Conservation (phyloP, 2,113 vertebrate genomes). For the Thunnus thynnus region DNA sequence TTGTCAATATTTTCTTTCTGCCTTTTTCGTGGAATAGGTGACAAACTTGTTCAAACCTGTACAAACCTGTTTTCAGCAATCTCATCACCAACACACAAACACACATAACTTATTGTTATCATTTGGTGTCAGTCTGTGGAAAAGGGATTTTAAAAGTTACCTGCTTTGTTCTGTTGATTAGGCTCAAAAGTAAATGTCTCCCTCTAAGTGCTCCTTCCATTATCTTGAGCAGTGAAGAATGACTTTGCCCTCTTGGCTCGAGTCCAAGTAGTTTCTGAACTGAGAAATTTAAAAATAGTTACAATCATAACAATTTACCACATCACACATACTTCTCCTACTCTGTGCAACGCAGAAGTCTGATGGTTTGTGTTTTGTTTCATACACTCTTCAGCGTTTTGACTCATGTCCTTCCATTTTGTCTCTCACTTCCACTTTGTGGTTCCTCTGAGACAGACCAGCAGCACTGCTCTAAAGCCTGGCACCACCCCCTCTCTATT, state of each 20-base stretch:
- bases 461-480: slow-evolving; percentile 19
- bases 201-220: not conserved
- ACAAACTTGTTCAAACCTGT: not conserved
- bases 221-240: not conserved
- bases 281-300: not conserved
- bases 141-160: not conserved
- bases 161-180: not conserved
- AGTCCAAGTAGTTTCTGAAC: not conserved
- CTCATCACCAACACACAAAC: not conserved
- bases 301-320: not conserved
- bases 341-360: no score
- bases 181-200: not conserved
- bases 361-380: not conserved
- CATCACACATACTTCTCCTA: not conserved
- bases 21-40: not conserved
- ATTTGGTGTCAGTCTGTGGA: not conserved
- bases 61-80: not conserved
- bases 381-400: not conserved
- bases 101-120: not conserved
- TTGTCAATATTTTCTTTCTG: not conserved
- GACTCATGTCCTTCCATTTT: slow-evolving; percentile 31
- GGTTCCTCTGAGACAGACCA: slow-evolving; percentile 48
- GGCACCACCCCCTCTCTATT: slow-evolving; percentile 18
- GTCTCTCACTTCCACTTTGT: slow-evolving; percentile 64
- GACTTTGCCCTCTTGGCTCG: not conserved